These are phyloP conservation scores for Xiphophorus couchianus DNA, from an alignment of 2,113 vertebrate species.

Conservation along the genomic window DNA sequence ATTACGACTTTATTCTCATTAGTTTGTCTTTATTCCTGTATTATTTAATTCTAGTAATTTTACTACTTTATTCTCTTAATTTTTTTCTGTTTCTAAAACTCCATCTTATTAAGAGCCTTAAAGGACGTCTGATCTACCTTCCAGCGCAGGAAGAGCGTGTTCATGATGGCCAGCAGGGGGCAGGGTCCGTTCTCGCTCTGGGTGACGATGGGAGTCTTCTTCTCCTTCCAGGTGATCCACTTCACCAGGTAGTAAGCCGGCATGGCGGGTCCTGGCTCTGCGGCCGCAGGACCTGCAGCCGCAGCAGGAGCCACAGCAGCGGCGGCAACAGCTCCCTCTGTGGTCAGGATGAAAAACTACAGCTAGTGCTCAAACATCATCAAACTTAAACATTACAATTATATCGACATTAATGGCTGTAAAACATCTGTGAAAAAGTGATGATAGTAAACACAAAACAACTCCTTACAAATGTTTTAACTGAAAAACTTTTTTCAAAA, in stretches of 20 bases:
- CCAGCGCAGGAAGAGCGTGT: conserved; percentile 91
- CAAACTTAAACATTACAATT: too few relatives aligned
- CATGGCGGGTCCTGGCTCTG: conserved; percentile 29
- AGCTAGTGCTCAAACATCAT: background rate
- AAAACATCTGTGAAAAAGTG: background rate
- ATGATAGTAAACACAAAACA: background rate
- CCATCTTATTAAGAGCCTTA: background rate
- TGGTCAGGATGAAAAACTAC: conserved; percentile 15
- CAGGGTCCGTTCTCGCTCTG: conserved; percentile 94
- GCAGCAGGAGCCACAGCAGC: background rate
- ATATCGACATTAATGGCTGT: too few relatives aligned
- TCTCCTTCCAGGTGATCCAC: conserved; percentile 95
- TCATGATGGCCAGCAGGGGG: conserved; percentile 94
- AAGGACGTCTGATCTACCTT: conserved; percentile 78
- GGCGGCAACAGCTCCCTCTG: conserved; percentile 34
- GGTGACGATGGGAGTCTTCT: conserved; percentile 87
- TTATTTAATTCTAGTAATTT: too few relatives aligned
- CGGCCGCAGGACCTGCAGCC: background rate
- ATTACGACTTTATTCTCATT: too few relatives aligned
- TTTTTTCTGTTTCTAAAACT: too few relatives aligned
- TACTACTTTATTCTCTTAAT: too few relatives aligned
- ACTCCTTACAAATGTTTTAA: too few relatives aligned
- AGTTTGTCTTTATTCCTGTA: too few relatives aligned
- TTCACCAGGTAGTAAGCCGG: conserved; percentile 89
- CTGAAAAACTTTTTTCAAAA: too few relatives aligned